Evolutionary conservation across 2,797 vertebrate species (phyloP).

Genomic region (Galago senegalensis): DNA sequence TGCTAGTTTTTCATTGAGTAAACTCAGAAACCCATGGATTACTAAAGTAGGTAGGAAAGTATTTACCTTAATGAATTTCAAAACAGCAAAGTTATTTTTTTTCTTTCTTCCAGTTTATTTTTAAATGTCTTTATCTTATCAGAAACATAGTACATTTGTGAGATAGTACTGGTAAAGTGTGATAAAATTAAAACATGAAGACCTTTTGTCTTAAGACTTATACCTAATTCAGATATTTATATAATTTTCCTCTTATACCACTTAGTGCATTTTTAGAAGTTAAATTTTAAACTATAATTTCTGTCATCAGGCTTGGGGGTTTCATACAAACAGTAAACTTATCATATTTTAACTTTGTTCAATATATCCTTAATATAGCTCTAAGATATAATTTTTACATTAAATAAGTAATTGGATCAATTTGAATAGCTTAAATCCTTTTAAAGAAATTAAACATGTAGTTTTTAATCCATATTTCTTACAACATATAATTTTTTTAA

Average conservation of each 20-base stretch:
- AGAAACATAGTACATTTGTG: slow-evolving; percentile 29
- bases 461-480: background rate
- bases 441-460: slow-evolving; percentile 47
- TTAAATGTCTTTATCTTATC: slow-evolving; percentile 17
- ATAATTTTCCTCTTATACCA: slow-evolving; percentile 16
- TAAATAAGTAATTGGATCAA: background rate
- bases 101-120: background rate
- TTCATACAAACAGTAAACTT: background rate
- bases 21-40: background rate
- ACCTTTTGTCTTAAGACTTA: slow-evolving; percentile 25
- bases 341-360: background rate
- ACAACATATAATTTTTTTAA: background rate
- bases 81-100: slow-evolving; percentile 8
- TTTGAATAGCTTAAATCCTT: slow-evolving; percentile 30
- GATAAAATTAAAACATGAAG: slow-evolving; percentile 14
- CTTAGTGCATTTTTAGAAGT: slow-evolving; percentile 37
- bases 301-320: background rate
- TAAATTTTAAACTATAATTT: slow-evolving; percentile 1
- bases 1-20: background rate
- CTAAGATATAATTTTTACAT: slow-evolving; percentile 26
- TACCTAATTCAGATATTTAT: slow-evolving; percentile 31
- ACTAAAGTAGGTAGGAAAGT: slow-evolving; percentile 30
- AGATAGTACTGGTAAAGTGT: slow-evolving; percentile 38
- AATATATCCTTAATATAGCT: background rate
- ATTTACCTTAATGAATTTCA: slow-evolving; percentile 57